Evolutionary conservation across 2,113 vertebrate species (phyloP).

Genomic region (Larimichthys polyactis): DNA sequence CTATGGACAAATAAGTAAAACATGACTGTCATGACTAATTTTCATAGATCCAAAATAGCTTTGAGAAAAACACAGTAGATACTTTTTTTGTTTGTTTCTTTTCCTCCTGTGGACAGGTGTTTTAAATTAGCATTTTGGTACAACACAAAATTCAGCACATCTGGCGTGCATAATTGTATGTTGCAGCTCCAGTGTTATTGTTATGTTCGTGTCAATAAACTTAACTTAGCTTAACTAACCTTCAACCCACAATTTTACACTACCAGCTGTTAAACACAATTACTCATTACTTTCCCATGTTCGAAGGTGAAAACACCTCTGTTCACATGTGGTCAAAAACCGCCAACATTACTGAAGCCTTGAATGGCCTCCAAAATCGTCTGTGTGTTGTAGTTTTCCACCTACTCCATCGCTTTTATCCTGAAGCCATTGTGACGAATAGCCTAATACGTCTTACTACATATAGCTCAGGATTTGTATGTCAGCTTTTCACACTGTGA

Average conservation of each 20-base stretch:
- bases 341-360: neutral
- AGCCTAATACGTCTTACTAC: neutral
- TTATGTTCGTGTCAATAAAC: no score
- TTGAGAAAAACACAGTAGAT: neutral
- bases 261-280: conserved; percentile 7
- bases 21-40: neutral
- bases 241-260: neutral
- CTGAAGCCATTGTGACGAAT: neutral
- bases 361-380: neutral
- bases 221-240: no score
- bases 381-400: conserved; percentile 11
- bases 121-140: no score
- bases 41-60: neutral
- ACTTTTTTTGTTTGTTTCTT: no score
- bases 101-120: no score
- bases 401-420: conserved; percentile 21
- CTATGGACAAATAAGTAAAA: neutral
- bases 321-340: conserved; percentile 2
- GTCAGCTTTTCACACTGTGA: conserved; percentile 14
- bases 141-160: no score
- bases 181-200: no score
- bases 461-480: neutral
- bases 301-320: conserved; percentile 14
- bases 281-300: conserved; percentile 34
- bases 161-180: no score